These are phyloP conservation scores for Thymelicus sylvestris DNA, from an alignment of 2,888 invertebrate species.

Conservation along the genomic window DNA sequence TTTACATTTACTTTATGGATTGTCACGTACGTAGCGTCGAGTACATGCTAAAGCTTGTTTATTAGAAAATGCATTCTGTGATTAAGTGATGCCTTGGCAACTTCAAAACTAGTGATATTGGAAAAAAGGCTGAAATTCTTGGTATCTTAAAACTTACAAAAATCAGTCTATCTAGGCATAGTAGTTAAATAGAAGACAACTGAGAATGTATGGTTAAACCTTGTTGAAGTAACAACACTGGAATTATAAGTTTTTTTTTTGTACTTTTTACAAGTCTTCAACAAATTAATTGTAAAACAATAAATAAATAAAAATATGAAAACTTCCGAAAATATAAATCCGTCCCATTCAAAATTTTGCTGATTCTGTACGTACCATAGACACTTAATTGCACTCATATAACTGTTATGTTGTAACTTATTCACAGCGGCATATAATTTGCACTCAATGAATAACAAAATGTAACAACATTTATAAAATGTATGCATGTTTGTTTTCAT, in stretches of 20 bases:
- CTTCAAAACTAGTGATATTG: constrained; percentile 64
- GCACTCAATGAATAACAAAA: constrained; percentile 66
- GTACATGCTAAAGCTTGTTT: constrained; percentile 45
- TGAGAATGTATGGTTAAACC: constrained; percentile 39
- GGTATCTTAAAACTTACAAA: constrained; percentile 38
- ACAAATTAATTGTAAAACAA: constrained; percentile 1
- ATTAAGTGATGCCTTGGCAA: constrained; percentile 72
- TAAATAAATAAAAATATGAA: too few species aligned
- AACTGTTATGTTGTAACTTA: constrained; percentile 62
- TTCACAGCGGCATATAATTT: constrained; percentile 72
- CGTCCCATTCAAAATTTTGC: constrained; percentile 60
- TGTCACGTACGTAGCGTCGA: constrained; percentile 43
- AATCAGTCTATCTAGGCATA: constrained; percentile 52
- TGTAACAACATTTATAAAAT: constrained; percentile 71
- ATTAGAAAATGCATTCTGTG: constrained; percentile 71
- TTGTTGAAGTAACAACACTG: constrained; percentile 15
- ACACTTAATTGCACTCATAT: constrained; percentile 46
- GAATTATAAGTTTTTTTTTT: constrained; percentile 25
- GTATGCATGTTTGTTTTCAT: constrained; percentile 81
- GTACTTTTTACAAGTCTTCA: constrained; percentile 1
- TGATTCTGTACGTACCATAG: constrained; percentile 12
- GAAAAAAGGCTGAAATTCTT: constrained; percentile 56
- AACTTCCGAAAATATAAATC: constrained; percentile 49
- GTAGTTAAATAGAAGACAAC: constrained; percentile 47
- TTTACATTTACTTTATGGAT: constrained; percentile 48